Evolutionary conservation across 2,113 vertebrate species (phyloP), one percentile per base, ranked within the genome.

Genomic region (Talpa occidentalis): DNA sequence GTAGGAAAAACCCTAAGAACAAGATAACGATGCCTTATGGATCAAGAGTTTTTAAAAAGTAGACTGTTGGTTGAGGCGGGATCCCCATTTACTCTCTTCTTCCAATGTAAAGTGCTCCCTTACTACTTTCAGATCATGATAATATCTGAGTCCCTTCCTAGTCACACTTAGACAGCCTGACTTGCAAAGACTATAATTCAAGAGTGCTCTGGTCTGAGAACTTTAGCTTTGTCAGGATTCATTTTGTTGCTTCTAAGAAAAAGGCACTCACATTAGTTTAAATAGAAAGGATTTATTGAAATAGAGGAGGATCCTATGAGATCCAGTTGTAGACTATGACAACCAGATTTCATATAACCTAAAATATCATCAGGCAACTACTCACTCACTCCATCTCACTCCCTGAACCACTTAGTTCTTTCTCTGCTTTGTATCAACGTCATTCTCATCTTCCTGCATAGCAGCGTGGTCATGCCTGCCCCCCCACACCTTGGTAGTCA

Each of bases 31-130:
- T 40, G 30, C 21, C 52, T 79, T 96, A 47, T 52, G 30, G 11
- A 59, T n/a, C 81, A 10, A 85, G 62, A 84, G 44, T 28, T 86
- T 72, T 81, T 16, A 62, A 92, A 89, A 86, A 72, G 82, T 12
- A 52, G 49, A 66, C 52, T 42, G 26, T 14, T 42, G 17, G 54
- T 35, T 54, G 67, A 24, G 26, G 30, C 66, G 84, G 72, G 10
- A 2, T 54, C 92, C 22, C 67, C 26, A 14, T 42, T 76, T 93
- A 6, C 5, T 89, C 37, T 88, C 44, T 47, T 78, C 26, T 83
- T 16, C 69, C 69, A 95, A 83, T 24, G 16, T 12, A 16, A 16
- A 12, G 11, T 26, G 32, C 52, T 79, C 60, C 32, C 3, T 88
- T 52, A 66, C 37, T 74, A 49, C 1, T 35, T 64, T 72, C 69